A percentile compares a stretch with the other conserved stretches of the same genome.
These are phyloP conservation scores for Hirundo rustica DNA, from an alignment of 2,797 vertebrate genomes.

Conservation along the genomic window DNA sequence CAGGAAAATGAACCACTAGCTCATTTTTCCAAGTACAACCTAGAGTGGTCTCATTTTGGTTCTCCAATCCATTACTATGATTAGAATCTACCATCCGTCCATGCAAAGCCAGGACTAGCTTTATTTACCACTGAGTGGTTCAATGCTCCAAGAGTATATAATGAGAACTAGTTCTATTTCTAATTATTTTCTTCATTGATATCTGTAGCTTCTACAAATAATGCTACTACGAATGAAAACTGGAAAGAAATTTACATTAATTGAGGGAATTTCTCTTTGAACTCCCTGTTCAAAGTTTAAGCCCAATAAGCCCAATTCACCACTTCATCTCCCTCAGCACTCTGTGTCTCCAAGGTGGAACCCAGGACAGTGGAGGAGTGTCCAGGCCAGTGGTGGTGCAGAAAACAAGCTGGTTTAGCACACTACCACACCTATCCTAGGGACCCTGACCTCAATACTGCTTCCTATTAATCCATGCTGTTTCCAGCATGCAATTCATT, in stretches of 20 bases:
- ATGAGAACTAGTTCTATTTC: not conserved
- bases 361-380: fast-evolving
- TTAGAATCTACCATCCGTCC: not conserved
- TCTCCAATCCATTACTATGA: not conserved
- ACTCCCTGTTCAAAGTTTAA: not conserved
- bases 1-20: not conserved
- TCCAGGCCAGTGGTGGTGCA: not conserved
- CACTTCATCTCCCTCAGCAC: not conserved
- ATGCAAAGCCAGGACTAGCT: not conserved
- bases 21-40: not conserved
- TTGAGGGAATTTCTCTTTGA: not conserved
- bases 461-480: not conserved
- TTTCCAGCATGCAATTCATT: not conserved
- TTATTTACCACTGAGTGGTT: not conserved
- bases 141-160: not conserved
- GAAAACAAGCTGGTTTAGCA: not conserved
- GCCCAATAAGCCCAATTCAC: not conserved
- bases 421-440: not conserved
- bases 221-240: not conserved
- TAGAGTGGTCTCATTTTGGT: not conserved
- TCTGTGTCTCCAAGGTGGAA: not conserved
- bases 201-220: not conserved
- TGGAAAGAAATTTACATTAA: not conserved
- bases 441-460: not conserved
- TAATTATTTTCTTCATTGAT: not conserved